Evolutionary conservation across 2,888 invertebrate species (phyloP).

Genomic region (Melanchra persicariae): DNA sequence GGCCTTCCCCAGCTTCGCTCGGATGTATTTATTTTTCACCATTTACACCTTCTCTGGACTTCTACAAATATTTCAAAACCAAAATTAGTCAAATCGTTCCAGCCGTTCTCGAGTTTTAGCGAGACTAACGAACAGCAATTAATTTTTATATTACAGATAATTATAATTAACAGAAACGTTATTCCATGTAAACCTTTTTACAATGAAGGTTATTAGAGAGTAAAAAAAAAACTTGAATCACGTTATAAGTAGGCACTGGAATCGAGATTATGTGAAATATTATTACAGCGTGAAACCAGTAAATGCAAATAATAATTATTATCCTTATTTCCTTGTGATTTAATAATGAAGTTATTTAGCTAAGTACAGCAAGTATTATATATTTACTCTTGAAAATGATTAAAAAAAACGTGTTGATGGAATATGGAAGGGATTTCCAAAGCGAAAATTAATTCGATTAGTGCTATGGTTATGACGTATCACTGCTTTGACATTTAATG

Average conservation of each 20-base stretch:
- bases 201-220: background rate
- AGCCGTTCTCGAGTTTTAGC: too few species aligned
- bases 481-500: slow-evolving; percentile 13
- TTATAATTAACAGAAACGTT: background rate
- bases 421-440: background rate
- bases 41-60: too few species aligned
- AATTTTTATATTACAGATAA: too few species aligned
- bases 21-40: too few species aligned
- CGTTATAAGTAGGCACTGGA: background rate
- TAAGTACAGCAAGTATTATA: too few species aligned
- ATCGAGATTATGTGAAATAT: background rate
- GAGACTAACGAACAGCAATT: too few species aligned
- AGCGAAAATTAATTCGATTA: background rate
- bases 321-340: background rate
- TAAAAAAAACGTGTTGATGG: background rate
- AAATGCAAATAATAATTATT: too few species aligned
- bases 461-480: background rate
- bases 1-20: too few species aligned
- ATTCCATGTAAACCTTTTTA: too few species aligned
- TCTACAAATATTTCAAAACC: too few species aligned
- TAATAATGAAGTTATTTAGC: background rate
- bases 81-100: too few species aligned
- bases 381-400: too few species aligned
- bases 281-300: background rate
- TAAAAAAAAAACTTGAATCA: background rate